Percentiles rank a stretch among this genome's conserved stretches.
Evolutionary conservation across 2,113 vertebrate genomes (phyloP).

Genomic region (Anguilla japonica): DNA sequence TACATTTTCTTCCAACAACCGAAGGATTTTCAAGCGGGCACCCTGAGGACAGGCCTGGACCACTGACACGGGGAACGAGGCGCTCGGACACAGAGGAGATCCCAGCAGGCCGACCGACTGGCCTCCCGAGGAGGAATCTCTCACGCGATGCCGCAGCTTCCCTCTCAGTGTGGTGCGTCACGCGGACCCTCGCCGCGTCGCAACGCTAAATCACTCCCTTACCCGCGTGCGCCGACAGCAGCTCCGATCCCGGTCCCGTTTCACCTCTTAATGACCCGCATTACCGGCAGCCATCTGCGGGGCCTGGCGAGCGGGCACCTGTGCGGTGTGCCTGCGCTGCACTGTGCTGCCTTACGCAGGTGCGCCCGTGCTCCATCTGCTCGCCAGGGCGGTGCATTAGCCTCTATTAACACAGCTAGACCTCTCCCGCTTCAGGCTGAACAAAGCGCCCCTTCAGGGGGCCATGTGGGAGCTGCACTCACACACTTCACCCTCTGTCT

Average conservation of each 20-base stretch:
- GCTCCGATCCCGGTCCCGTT: neutral
- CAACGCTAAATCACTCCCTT: neutral
- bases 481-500: conserved; percentile 50
- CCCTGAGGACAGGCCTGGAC: neutral
- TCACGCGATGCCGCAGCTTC: neutral
- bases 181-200: too few relatives aligned
- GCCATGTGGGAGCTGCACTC: neutral
- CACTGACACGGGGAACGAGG: neutral
- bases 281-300: neutral
- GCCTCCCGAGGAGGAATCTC: neutral
- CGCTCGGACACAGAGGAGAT: neutral
- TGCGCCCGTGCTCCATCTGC: neutral
- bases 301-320: neutral
- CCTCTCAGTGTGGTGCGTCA: neutral
- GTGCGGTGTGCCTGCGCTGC: neutral
- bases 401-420: conserved; percentile 8
- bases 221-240: neutral
- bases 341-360: neutral
- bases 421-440: neutral
- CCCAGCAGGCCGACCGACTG: neutral
- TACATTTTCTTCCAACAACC: neutral
- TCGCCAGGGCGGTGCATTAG: neutral
- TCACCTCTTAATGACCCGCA: neutral
- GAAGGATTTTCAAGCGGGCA: neutral
- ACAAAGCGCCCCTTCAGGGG: neutral